Evolutionary conservation across 1,140 invertebrate species (phyloP).

Genomic region (Drosophila truncata): DNA sequence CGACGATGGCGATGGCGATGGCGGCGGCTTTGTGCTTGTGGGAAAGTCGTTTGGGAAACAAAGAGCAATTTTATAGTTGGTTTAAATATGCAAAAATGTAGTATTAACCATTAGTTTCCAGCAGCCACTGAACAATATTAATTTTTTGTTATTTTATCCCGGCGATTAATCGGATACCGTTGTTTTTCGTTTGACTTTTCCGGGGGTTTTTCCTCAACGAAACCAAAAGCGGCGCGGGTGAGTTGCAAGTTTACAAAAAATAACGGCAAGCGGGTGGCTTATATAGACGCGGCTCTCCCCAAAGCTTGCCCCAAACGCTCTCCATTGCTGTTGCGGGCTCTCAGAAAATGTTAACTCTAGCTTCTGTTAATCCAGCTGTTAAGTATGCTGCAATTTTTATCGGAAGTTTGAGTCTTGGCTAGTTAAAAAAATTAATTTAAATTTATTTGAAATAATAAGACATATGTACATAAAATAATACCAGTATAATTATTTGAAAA

Average conservation of each 20-base stretch:
- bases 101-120: not conserved
- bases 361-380: not conserved
- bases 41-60: slow-evolving; percentile 18
- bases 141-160: slow-evolving; percentile 15
- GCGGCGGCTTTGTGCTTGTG: slow-evolving; percentile 29
- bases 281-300: slow-evolving; percentile 20
- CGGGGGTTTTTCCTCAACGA: not conserved
- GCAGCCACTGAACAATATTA: not conserved
- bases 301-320: slow-evolving; percentile 15
- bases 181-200: slow-evolving; percentile 9
- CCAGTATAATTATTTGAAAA: not conserved
- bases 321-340: not conserved
- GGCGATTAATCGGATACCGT: slow-evolving; percentile 19
- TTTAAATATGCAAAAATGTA: not conserved
- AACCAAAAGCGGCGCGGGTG: slow-evolving; percentile 20
- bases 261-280: slow-evolving; percentile 19
- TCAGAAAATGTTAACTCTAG: not conserved
- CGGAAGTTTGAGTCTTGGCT: not conserved
- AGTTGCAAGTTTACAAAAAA: slow-evolving; percentile 22
- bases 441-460: too few species aligned
- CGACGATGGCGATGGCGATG: slow-evolving; percentile 27
- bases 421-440: not conserved
- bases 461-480: not conserved
- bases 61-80: slow-evolving; percentile 43
- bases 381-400: slow-evolving; percentile 1